Conservation (phyloP, 2,888 invertebrate species). For the Odontocolon sp. region DNA sequence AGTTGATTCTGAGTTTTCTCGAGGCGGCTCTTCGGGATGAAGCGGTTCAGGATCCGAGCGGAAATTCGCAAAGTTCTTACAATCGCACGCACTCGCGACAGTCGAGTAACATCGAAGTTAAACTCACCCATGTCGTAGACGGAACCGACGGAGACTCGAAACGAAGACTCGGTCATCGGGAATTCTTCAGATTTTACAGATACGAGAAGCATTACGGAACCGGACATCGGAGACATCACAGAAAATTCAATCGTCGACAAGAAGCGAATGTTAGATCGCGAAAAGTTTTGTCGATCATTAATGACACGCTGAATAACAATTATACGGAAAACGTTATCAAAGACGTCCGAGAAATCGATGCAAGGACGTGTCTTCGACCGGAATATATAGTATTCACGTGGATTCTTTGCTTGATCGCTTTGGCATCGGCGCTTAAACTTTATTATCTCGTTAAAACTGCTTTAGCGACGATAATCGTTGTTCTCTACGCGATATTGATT, state of each 20-base stretch:
- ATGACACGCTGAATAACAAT: constrained; percentile 35
- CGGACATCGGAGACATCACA: constrained; percentile 48
- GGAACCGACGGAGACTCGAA: constrained; percentile 21
- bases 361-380: constrained; percentile 85
- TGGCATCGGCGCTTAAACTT: constrained; percentile 95
- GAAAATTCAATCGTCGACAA: constrained; percentile 48
- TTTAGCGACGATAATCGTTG: constrained; percentile 89
- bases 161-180: constrained; percentile 63
- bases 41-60: constrained; percentile 38
- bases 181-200: constrained; percentile 69
- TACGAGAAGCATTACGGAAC: constrained; percentile 68
- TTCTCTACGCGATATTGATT: constrained; percentile 88
- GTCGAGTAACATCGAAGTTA: constrained; percentile 63
- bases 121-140: constrained; percentile 62
- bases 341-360: neutral
- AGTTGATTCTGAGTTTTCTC: constrained; percentile 73
- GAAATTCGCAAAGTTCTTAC: neutral
- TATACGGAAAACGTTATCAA: constrained; percentile 3
- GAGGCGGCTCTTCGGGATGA: constrained; percentile 70
- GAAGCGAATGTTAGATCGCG: constrained; percentile 50
- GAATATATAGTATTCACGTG: constrained; percentile 97
- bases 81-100: constrained; percentile 45
- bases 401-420: constrained; percentile 94
- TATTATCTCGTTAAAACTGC: constrained; percentile 93
- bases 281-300: constrained; percentile 51